A percentile compares a stretch with the other conserved stretches of the same genome.
These are phyloP conservation scores for Rissa tridactyla DNA, from an alignment of 2,113 vertebrate genomes.

Conservation along the genomic window DNA sequence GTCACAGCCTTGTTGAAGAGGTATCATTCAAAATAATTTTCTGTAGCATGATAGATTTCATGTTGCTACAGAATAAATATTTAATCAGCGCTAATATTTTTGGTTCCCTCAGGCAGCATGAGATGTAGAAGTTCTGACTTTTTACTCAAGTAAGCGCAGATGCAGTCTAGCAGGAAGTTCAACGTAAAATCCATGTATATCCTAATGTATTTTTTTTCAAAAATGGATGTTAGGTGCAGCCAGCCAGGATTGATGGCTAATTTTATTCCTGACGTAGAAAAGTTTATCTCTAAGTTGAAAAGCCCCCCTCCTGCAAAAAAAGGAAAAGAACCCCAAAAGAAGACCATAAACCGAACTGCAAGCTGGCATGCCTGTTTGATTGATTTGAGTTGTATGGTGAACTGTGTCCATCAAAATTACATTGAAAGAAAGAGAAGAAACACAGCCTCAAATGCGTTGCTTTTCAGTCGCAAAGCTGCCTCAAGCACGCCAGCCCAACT, in stretches of 20 bases:
- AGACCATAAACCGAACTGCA: background rate
- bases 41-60: background rate
- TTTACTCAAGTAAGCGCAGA: slow-evolving; percentile 21
- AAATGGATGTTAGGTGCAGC: background rate
- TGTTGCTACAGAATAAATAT: slow-evolving; percentile 44
- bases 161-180: background rate
- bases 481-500: background rate
- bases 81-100: background rate
- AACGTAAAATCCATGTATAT: background rate
- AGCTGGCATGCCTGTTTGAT: background rate
- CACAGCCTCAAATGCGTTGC: background rate
- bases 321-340: background rate
- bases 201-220: background rate
- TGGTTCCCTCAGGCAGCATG: background rate
- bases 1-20: background rate
- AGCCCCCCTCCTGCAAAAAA: background rate
- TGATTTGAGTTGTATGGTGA: background rate
- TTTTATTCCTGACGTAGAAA: background rate
- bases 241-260: background rate
- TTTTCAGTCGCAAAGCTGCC: background rate
- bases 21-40: slow-evolving; percentile 10
- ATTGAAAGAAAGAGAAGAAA: background rate
- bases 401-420: background rate
- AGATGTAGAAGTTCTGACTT: background rate
- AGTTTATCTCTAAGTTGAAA: background rate